Conservation (phyloP, 1,140 invertebrate genomes). For the Drosophila kohkoa region DNA sequence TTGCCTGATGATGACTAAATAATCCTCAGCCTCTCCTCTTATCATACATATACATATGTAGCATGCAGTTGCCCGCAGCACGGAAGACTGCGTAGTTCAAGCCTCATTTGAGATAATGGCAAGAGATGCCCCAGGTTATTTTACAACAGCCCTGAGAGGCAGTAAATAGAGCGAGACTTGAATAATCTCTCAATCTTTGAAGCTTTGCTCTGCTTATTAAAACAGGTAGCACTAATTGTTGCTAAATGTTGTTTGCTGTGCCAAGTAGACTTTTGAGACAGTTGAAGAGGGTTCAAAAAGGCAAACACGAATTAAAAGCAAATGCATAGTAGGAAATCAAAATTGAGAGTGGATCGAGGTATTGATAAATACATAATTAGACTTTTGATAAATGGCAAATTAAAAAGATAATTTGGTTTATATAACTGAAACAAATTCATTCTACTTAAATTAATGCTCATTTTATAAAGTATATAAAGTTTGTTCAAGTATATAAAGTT, state of each 20-base stretch:
- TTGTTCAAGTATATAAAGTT: too few species aligned
- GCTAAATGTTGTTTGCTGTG: neutral
- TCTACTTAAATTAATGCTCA: too few species aligned
- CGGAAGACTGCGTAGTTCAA: constrained; percentile 47
- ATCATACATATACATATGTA: neutral
- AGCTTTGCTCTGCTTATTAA: neutral
- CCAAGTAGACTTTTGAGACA: neutral
- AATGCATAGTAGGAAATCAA: too few species aligned
- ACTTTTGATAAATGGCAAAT: too few species aligned
- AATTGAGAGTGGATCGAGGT: too few species aligned
- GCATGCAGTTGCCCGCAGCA: constrained; percentile 2
- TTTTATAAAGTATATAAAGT: too few species aligned
- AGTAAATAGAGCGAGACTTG: constrained; percentile 25
- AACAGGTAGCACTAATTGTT: constrained; percentile 3
- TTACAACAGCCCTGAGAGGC: constrained; percentile 10
- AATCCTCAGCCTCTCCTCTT: constrained; percentile 29
- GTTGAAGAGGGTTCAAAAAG: too few species aligned
- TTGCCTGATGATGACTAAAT: constrained; percentile 61
- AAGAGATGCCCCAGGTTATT: constrained; percentile 16
- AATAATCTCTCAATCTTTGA: constrained; percentile 15
- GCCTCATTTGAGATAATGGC: constrained; percentile 65
- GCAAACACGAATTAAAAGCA: too few species aligned
- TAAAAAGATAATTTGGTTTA: too few species aligned
- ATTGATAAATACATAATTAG: too few species aligned
- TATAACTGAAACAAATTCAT: too few species aligned